Evolutionary conservation across 2,113 vertebrate species (phyloP), one percentile per base, ranked within the genome.

Genomic region (Scopus umbretta): DNA sequence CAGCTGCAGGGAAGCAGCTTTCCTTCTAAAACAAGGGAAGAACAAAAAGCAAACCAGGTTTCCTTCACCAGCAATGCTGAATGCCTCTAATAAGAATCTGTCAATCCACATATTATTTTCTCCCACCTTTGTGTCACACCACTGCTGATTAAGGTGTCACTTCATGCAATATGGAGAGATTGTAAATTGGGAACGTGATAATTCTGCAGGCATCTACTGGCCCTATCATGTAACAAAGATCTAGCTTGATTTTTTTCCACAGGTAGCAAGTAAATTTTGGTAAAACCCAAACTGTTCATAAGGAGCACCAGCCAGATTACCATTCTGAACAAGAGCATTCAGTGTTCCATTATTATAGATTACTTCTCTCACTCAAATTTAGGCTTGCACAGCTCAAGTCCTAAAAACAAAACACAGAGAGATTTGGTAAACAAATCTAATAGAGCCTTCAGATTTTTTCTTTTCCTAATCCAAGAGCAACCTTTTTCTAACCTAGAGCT

Each of bases 341-440:
- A 52, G 2, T 38, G 17, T 8, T 62, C 36, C 7, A 3, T 15
- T 16, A 8, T 22, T 16, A 78, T 0, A 32, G 2, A 52, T 40
- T 27, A 36, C 3, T 61, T 73, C 25, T n/a, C 18, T 56, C 55
- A 30, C 11, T 81, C 45, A 63, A 13, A 75, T 75, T 42, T 12
- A 85, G 42, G 2, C 17, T 63, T 55, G 9, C 20, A 72, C 3
- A 76, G 25, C 53, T 53, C 30, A 62, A 85, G 11, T 32, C 15
- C 29, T 32, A n/a, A 85, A 73, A 42, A 26, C 3, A 23, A 56
- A 40, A 53, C 2, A 3, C 10, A 8, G 21, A 79, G 7, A 56
- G 3, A 47, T 30, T 11, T 32, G 22, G 11, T 36, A 43, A 70
- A 79, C 10, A 9, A 70, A n/a, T 13, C 2, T 53, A 78, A 66